phyloP scores from a whole-genome alignment of 2,797 vertebrate species.

The Cynodonichthys magdalenae region DNA sequence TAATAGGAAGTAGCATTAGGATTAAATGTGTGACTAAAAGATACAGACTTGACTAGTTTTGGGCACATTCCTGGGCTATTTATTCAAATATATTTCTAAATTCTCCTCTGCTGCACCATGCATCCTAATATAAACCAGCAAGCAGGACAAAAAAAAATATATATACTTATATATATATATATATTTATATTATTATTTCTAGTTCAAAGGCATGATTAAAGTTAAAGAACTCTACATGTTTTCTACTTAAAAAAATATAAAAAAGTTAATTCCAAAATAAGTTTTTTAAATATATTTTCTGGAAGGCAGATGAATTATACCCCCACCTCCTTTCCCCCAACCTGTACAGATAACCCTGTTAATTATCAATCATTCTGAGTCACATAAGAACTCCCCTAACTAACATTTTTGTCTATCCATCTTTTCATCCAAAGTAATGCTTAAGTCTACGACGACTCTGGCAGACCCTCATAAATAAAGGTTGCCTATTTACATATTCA shows the following conservation, averaged over 20 bases:
- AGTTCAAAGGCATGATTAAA: conserved; percentile 33
- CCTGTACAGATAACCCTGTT: conserved; percentile 73
- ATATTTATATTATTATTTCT: too few relatives aligned
- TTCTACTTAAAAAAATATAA: conserved; percentile 38
- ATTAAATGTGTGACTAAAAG: conserved; percentile 83
- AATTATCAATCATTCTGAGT: conserved; percentile 79
- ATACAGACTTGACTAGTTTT: conserved; percentile 74
- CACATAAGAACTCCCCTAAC: conserved; percentile 72
- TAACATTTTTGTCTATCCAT: conserved; percentile 80
- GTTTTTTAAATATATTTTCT: too few relatives aligned
- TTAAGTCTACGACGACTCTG: conserved; percentile 77
- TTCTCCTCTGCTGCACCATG: conserved; percentile 42
- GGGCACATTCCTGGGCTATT: conserved; percentile 59
- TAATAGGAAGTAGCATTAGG: conserved; percentile 81
- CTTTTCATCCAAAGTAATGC: conserved; percentile 80
- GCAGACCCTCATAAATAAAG: conserved; percentile 84
- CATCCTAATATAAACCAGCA: conserved; percentile 59
- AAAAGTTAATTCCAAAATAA: conserved; percentile 32
- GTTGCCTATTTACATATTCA: conserved; percentile 86
- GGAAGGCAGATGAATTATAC: conserved; percentile 61
- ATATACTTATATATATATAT: too few relatives aligned
- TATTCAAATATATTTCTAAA: conserved; percentile 69
- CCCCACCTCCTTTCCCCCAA: conserved; percentile 18
- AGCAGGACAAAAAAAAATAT: conserved; percentile 35
- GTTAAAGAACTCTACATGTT: conserved; percentile 12